Base-by-base conservation (phyloP, 2,113 vertebrate genomes). In the Glaucidium brasilianum region DNA sequence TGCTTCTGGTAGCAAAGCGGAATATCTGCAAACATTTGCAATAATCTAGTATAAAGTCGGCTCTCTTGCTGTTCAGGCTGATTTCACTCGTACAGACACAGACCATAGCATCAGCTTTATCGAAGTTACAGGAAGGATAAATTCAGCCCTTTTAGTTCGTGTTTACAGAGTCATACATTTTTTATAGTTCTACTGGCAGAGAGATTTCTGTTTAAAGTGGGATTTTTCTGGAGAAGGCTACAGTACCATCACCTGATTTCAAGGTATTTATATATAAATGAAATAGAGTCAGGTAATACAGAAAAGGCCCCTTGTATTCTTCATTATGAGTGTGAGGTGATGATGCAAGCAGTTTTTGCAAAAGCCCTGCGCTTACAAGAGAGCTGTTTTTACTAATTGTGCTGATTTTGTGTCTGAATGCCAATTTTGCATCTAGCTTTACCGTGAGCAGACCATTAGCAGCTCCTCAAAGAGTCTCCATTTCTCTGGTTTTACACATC, bases 101-200 rank as follows among this genome's bases (percentile, higher is more conserved):
- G 92, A 79, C 59, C 72, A n/a, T 4, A 63, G 53, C 79, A 92
- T 71, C 85, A 86, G 72, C 59, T 91, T 85, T 52, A 55, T 75
- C 35, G 5, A 74, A 94, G 76, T 87, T 71, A 74, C 41, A 67
- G 91, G 43, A 71, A 91, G 37, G 64, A 91, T 74, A 87, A 92
- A 95, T 84, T 87, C 89, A 96, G 73, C 69, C 73, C 68, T 87
- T 96, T 89, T 85, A 47, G 80, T 74, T 81, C 0, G 0, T 89
- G 59, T 87, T 96, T 95, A 89, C 64, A 74, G 85, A 66, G 56
- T 81, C 84, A 87, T 91, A 47, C 52, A 76, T 95, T 86, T 95
- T 94, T 95, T 81, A 87, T 81, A 91, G 35, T 56, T 95, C 56
- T 62, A 55, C 76, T 75, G 49, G 53, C 69, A 91, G 47, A 84